These are phyloP conservation scores for Crotalus helleri DNA, from an alignment of 2,113 vertebrate genomes.

Conservation along the genomic window DNA sequence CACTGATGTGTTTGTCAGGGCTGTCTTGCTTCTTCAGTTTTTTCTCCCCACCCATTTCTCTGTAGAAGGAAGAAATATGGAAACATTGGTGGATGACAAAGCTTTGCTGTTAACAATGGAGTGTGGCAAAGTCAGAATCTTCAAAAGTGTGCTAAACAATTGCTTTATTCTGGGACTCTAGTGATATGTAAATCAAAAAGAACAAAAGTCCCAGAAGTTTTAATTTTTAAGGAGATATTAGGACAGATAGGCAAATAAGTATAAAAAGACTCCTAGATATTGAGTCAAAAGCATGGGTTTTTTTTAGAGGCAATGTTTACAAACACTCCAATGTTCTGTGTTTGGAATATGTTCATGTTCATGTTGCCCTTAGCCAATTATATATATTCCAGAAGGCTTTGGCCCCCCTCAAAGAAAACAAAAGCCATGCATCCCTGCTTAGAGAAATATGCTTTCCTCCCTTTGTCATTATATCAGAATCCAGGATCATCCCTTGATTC, in stretches of 20 bases:
- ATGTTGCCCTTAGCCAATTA: neutral
- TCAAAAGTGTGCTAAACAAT: neutral
- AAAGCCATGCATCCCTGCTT: neutral
- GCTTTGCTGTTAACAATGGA: neutral
- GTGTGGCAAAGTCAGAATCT: neutral
- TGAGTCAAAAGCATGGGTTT: neutral
- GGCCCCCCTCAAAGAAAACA: neutral
- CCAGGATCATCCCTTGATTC: neutral
- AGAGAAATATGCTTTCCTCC: neutral
- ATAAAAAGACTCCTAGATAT: neutral
- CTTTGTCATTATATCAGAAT: neutral
- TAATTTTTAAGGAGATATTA: neutral
- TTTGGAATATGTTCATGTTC: neutral
- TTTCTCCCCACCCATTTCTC: constrained; percentile 2
- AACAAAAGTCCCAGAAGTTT: neutral
- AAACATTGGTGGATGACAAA: fast-evolving
- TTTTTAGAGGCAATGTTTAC: neutral
- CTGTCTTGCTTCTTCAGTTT: constrained; percentile 31
- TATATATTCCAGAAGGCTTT: neutral
- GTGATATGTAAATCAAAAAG: neutral
- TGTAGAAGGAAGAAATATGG: neutral
- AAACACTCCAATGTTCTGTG: neutral
- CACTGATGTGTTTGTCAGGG: constrained; percentile 18
- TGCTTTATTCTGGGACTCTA: neutral
- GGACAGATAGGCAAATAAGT: neutral